A percentile compares a stretch with the other conserved stretches of the same genome.
Evolutionary conservation across 2,797 vertebrate genomes (phyloP).

Genomic region (Graptemys geographica): DNA sequence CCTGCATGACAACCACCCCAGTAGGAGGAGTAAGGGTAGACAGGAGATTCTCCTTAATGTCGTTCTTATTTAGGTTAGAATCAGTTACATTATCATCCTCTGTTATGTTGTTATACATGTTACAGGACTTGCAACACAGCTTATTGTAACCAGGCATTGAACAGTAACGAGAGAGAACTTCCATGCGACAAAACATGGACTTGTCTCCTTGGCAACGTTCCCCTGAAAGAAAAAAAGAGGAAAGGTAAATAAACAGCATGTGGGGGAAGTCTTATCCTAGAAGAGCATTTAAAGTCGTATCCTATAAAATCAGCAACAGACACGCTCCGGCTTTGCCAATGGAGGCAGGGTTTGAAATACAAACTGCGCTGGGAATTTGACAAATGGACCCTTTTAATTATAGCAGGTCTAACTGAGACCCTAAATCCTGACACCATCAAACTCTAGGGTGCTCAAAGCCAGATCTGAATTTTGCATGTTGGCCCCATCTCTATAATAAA

Average conservation of each 20-base stretch:
- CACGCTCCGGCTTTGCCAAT: constrained; percentile 71
- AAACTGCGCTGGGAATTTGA: constrained; percentile 42
- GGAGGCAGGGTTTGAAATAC: constrained; percentile 49
- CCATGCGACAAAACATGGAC: constrained; percentile 94
- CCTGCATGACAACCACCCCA: constrained; percentile 32
- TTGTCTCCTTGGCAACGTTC: constrained; percentile 93
- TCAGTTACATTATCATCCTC: constrained; percentile 18
- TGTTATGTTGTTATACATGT: constrained; percentile 70
- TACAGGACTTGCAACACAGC: constrained; percentile 95
- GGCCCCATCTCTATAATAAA: neutral
- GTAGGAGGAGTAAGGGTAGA: constrained; percentile 60
- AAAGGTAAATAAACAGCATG: constrained; percentile 75
- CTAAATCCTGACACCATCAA: neutral
- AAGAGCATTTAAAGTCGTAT: neutral
- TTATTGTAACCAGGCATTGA: constrained; percentile 89
- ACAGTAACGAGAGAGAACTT: constrained; percentile 91
- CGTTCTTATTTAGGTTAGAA: constrained; percentile 68
- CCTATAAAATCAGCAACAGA: constrained; percentile 29
- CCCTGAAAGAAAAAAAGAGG: constrained; percentile 90
- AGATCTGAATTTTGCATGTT: neutral
- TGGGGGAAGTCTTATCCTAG: neutral
- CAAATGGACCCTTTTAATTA: constrained; percentile 44
- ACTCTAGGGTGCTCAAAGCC: neutral
- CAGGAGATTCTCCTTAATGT: constrained; percentile 80
- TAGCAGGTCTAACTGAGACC: constrained; percentile 23